Evolutionary conservation across 92 coral and sea anemone species (phyloP).

Genomic region (Heteractis magnifica): DNA sequence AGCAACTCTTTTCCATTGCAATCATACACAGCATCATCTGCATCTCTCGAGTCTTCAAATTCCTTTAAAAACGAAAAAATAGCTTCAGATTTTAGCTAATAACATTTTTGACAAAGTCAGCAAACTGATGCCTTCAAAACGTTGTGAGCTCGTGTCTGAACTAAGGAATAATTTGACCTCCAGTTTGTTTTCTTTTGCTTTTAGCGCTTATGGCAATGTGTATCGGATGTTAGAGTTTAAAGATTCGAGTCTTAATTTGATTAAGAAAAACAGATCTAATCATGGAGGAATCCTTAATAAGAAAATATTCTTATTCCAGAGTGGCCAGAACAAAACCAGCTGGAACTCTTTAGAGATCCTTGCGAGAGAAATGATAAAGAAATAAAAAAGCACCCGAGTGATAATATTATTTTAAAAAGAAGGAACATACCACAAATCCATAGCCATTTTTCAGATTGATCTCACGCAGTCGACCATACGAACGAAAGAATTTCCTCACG

Average conservation of each 20-base stretch:
- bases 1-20: conserved; percentile 86
- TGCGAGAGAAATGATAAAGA: not conserved
- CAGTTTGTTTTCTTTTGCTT: not conserved
- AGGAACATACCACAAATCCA: conserved; percentile 87
- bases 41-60: conserved; percentile 88
- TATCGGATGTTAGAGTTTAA: too few relatives aligned
- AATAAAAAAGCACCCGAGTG: not conserved
- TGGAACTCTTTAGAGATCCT: too few relatives aligned
- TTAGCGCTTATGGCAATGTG: not conserved
- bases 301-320: too few relatives aligned
- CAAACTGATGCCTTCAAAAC: not conserved
- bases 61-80: conserved; percentile 52
- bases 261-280: too few relatives aligned
- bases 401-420: not conserved
- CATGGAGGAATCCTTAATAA: too few relatives aligned
- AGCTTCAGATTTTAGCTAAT: not conserved
- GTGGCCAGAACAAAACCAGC: too few relatives aligned
- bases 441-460: conserved; percentile 95
- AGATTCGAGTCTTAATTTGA: too few relatives aligned
- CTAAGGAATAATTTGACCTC: not conserved
- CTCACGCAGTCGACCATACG: conserved; percentile 84
- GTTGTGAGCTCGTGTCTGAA: too few relatives aligned
- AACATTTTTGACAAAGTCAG: not conserved
- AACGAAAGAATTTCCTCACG: conserved; percentile 75
- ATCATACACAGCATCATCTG: conserved; percentile 94